Evolutionary conservation across 2,113 vertebrate species (phyloP).

Genomic region (Toxotes jaculatrix): DNA sequence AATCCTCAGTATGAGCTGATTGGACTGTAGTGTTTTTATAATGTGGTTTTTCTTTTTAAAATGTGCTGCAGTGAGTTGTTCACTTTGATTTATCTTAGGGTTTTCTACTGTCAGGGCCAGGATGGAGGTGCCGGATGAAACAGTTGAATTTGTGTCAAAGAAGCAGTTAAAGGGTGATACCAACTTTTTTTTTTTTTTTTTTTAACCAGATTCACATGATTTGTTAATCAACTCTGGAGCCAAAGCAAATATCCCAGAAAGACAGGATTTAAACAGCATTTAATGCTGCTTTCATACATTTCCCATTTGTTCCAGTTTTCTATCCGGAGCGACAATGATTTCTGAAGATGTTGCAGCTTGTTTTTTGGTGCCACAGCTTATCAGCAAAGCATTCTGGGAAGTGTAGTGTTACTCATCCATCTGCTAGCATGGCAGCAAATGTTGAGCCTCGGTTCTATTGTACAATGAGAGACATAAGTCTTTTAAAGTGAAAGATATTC

Average conservation of each 20-base stretch:
- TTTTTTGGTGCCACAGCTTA: background rate
- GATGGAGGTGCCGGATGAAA: slow-evolving; percentile 18
- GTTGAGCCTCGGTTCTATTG: no score
- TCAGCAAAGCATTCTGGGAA: slow-evolving; percentile 19
- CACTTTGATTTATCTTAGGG: slow-evolving; percentile 62
- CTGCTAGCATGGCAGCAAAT: background rate
- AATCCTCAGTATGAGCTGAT: slow-evolving; percentile 63
- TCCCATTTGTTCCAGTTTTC: background rate
- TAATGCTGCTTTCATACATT: background rate
- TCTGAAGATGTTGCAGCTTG: background rate
- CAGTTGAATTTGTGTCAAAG: slow-evolving; percentile 3
- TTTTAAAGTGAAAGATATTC: background rate
- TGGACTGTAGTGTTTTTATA: slow-evolving; percentile 74
- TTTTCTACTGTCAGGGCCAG: slow-evolving; percentile 40
- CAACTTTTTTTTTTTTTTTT: background rate
- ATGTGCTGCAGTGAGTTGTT: slow-evolving; percentile 75
- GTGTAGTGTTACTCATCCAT: background rate
- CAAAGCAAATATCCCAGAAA: slow-evolving; percentile 1
- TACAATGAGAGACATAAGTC: no score
- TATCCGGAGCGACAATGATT: background rate
- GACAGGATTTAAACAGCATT: slow-evolving; percentile 4
- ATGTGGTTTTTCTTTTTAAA: slow-evolving; percentile 58
- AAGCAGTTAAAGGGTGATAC: slow-evolving; percentile 15
- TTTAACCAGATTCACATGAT: background rate
- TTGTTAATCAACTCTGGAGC: background rate